phyloP scores from a whole-genome alignment of 1,140 invertebrate species.

The Brachystomella parvula region DNA sequence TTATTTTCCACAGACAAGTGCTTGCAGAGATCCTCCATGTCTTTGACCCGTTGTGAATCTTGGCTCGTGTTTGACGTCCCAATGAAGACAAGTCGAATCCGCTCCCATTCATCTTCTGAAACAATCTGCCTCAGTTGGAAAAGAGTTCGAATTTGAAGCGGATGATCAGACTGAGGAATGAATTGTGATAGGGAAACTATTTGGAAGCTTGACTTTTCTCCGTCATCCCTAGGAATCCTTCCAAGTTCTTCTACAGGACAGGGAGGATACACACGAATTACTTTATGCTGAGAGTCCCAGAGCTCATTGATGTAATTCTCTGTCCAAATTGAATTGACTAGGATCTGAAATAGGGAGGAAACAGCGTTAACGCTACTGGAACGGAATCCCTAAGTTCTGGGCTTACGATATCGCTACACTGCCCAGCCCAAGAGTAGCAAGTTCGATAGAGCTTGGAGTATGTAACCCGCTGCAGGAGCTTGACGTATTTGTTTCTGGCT shows the following conservation, averaged over 20 bases:
- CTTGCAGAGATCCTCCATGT: slow-evolving; percentile 70
- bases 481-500: slow-evolving; percentile 49
- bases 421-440: slow-evolving; percentile 75
- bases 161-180: slow-evolving; percentile 95
- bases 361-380: not conserved
- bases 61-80: slow-evolving; percentile 84
- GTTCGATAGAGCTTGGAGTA: slow-evolving; percentile 89
- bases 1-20: slow-evolving; percentile 74
- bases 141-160: slow-evolving; percentile 77
- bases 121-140: slow-evolving; percentile 61
- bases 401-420: slow-evolving; percentile 58
- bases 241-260: slow-evolving; percentile 79
- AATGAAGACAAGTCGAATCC: slow-evolving; percentile 65
- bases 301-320: slow-evolving; percentile 79
- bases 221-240: slow-evolving; percentile 47
- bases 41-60: slow-evolving; percentile 71
- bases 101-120: slow-evolving; percentile 60
- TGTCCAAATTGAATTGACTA: slow-evolving; percentile 98
- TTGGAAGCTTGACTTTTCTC: slow-evolving; percentile 45
- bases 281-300: slow-evolving; percentile 68
- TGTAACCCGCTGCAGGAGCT: slow-evolving; percentile 73
- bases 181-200: slow-evolving; percentile 94
- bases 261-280: slow-evolving; percentile 79
- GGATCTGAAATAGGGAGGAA: slow-evolving; percentile 46
- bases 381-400: not conserved